Percentiles rank a stretch among this genome's conserved stretches.
Evolutionary conservation across 2,888 invertebrate species (phyloP).

Genomic region (Athripsodes cinereus): DNA sequence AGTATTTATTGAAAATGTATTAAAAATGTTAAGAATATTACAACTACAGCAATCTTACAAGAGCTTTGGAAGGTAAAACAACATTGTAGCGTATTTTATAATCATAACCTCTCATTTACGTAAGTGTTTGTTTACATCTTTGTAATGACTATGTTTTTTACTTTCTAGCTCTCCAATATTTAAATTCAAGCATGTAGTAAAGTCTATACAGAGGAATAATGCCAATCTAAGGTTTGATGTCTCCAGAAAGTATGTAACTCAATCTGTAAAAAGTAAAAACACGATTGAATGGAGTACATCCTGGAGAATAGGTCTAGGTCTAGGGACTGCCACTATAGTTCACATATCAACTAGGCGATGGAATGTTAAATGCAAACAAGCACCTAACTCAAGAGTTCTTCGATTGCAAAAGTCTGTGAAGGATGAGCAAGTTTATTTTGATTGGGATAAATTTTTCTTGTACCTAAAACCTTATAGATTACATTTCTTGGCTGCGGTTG

Average conservation of each 20-base stretch:
- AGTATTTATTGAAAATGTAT: background rate
- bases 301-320: constrained; percentile 46
- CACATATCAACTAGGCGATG: constrained; percentile 42
- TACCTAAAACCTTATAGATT: constrained; percentile 72
- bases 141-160: background rate
- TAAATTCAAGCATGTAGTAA: background rate
- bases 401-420: constrained; percentile 49
- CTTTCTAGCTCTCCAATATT: background rate
- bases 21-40: constrained; percentile 6
- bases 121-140: constrained; percentile 4
- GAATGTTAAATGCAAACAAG: constrained; percentile 61
- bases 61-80: constrained; percentile 9
- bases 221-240: background rate
- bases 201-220: background rate
- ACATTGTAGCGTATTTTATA: background rate
- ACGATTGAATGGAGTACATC: constrained; percentile 31
- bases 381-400: constrained; percentile 45
- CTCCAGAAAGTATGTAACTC: background rate
- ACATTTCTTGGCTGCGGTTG: constrained; percentile 70
- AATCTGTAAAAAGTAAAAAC: background rate
- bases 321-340: constrained; percentile 41
- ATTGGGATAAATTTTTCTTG: constrained; percentile 68
- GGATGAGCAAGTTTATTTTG: constrained; percentile 59
- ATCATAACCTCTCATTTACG: constrained; percentile 13
- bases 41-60: constrained; percentile 8